phyloP scores from a whole-genome alignment of 2,888 invertebrate species.

The Melieria omissa region DNA sequence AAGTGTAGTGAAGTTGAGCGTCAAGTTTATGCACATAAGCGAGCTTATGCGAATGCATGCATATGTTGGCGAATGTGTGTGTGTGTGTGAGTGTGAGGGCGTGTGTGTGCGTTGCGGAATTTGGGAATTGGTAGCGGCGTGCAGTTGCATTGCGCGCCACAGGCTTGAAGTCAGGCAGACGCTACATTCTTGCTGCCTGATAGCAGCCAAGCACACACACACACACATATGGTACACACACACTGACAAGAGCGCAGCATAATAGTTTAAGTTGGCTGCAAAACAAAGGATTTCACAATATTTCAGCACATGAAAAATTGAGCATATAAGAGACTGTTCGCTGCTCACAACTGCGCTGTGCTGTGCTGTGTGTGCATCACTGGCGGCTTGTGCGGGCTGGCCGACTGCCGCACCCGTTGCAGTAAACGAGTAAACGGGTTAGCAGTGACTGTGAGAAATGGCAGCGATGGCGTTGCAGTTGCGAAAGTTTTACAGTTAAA shows the following conservation, averaged over 20 bases:
- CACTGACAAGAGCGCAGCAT: constrained; percentile 7
- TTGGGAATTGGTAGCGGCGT: too few species aligned
- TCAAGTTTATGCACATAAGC: constrained; percentile 13
- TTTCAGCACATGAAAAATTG: constrained; percentile 28
- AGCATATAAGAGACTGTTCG: constrained; percentile 4
- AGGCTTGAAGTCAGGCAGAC: too few species aligned
- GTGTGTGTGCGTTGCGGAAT: not conserved
- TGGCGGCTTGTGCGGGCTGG: too few species aligned
- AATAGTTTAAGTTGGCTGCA: constrained; percentile 26
- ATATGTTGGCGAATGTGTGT: not conserved
- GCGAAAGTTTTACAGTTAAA: constrained; percentile 21
- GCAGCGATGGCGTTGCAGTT: not conserved
- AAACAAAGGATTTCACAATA: constrained; percentile 23
- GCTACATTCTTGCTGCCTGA: too few species aligned
- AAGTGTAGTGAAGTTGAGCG: constrained; percentile 25
- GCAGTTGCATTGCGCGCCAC: too few species aligned
- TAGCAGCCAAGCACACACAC: not conserved
- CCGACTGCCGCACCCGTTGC: not conserved
- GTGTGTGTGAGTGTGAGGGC: not conserved
- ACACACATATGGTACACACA: constrained; percentile 8
- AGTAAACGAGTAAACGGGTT: not conserved
- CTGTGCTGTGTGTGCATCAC: not conserved
- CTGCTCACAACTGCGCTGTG: not conserved
- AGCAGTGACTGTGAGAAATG: not conserved
- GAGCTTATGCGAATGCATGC: not conserved